Percentiles rank a stretch among this genome's conserved stretches.
These are phyloP conservation scores for Drosophila anomelani DNA, from an alignment of 2,888 invertebrate species.

Conservation along the genomic window DNA sequence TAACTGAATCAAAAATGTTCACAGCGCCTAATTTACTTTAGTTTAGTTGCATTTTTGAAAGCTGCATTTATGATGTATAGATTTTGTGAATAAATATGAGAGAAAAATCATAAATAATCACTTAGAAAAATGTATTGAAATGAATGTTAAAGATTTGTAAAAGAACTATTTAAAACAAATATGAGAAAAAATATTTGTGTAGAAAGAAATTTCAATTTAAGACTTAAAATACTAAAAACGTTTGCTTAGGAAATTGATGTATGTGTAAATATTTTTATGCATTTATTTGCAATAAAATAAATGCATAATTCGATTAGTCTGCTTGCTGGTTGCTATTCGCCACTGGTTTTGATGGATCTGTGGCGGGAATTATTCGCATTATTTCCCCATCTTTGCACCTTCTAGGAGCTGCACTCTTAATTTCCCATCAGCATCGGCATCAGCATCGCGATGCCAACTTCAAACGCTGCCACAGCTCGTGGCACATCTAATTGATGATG, in stretches of 20 bases:
- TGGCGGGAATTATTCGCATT: slow-evolving; percentile 39
- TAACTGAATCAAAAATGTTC: slow-evolving; percentile 73
- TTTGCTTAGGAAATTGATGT: rapidly evolving
- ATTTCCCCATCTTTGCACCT: slow-evolving; percentile 49
- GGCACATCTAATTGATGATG: slow-evolving; percentile 70
- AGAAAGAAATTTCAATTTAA: neutral
- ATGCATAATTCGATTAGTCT: slow-evolving; percentile 34
- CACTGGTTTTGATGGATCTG: slow-evolving; percentile 20
- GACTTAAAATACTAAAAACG: too few relatives aligned
- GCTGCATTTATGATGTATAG: slow-evolving; percentile 50
- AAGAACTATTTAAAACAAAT: neutral
- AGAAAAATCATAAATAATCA: neutral
- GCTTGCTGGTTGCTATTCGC: slow-evolving; percentile 1
- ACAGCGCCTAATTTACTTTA: slow-evolving; percentile 68
- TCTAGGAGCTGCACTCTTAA: slow-evolving; percentile 43
- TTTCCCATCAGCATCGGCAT: slow-evolving; percentile 23
- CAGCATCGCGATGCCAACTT: slow-evolving; percentile 40
- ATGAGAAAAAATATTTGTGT: neutral
- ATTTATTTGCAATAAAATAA: slow-evolving; percentile 10
- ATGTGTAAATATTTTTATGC: too few relatives aligned
- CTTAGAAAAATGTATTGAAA: neutral
- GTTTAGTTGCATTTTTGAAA: slow-evolving; percentile 63
- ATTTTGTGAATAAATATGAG: neutral
- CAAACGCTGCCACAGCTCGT: slow-evolving; percentile 57
- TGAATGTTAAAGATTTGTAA: too few relatives aligned